These are phyloP conservation scores for Thaleichthys pacificus DNA, from an alignment of 2,797 vertebrate species.

Conservation along the genomic window DNA sequence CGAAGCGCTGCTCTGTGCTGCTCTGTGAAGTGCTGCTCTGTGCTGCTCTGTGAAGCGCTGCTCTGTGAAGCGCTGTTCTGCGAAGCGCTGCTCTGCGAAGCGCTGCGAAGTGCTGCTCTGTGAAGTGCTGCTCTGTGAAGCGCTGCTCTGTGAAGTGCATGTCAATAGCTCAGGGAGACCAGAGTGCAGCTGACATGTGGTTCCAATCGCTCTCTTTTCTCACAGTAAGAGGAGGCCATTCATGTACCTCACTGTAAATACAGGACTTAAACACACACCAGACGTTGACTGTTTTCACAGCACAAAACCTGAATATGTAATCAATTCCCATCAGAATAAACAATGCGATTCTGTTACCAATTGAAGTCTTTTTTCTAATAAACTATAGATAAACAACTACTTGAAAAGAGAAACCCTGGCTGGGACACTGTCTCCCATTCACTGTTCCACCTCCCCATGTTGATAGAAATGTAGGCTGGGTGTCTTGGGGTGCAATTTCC, in stretches of 20 bases:
- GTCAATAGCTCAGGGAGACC: constrained; percentile 65
- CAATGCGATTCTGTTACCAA: constrained; percentile 26
- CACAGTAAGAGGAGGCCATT: constrained; percentile 59
- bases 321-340: constrained; percentile 47
- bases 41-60: no score
- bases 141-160: constrained; percentile 58
- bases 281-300: constrained; percentile 42
- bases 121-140: no score
- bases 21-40: no score
- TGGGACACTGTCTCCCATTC: constrained; percentile 8
- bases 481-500: neutral
- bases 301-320: constrained; percentile 36
- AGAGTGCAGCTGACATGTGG: constrained; percentile 60
- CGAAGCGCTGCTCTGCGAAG: no score
- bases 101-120: no score
- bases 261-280: constrained; percentile 56
- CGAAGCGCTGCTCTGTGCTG: no score
- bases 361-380: constrained; percentile 14
- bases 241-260: constrained; percentile 68
- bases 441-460: neutral
- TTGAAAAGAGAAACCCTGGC: constrained; percentile 10
- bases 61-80: no score
- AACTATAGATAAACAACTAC: constrained; percentile 1
- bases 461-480: neutral
- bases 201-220: constrained; percentile 68